These are phyloP conservation scores for Cryptops parisi DNA, from an alignment of 2,888 invertebrate genomes.

Conservation along the genomic window DNA sequence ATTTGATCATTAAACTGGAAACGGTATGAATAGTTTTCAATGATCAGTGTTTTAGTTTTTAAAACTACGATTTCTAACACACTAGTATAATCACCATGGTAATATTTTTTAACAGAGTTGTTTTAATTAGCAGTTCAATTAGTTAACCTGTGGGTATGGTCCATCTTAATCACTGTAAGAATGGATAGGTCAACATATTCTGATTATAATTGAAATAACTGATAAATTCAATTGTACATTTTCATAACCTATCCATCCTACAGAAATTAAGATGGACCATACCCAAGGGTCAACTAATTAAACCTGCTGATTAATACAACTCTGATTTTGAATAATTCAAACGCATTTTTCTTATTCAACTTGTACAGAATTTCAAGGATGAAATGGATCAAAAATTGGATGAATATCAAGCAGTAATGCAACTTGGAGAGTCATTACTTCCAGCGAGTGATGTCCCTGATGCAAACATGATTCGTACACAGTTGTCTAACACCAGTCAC, in stretches of 20 bases:
- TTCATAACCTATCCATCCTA: too few relatives aligned
- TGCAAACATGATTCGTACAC: conserved; percentile 10
- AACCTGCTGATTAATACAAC: background rate
- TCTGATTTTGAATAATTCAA: background rate
- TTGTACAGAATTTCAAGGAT: conserved; percentile 12
- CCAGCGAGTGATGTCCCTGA: conserved; percentile 3
- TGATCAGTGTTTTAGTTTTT: too few relatives aligned
- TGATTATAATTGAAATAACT: background rate
- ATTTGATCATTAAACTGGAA: conserved; percentile 13
- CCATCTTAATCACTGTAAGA: too few relatives aligned
- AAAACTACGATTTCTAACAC: too few relatives aligned
- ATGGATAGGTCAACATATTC: too few relatives aligned
- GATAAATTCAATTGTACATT: too few relatives aligned
- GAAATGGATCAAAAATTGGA: conserved; percentile 13
- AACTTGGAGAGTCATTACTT: conserved; percentile 11
- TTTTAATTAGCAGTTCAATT: too few relatives aligned
- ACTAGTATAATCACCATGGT: too few relatives aligned
- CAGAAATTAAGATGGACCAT: too few relatives aligned
- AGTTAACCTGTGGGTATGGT: too few relatives aligned
- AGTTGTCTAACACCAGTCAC: conserved; percentile 8
- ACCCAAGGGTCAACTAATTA: too few relatives aligned
- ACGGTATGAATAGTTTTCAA: conserved; percentile 15
- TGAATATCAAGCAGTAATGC: conserved; percentile 7
- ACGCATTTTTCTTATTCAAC: background rate
- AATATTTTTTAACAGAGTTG: too few relatives aligned